Evolutionary conservation across 2,888 invertebrate genomes (phyloP).

Genomic region (Barypeithes pellucidus): DNA sequence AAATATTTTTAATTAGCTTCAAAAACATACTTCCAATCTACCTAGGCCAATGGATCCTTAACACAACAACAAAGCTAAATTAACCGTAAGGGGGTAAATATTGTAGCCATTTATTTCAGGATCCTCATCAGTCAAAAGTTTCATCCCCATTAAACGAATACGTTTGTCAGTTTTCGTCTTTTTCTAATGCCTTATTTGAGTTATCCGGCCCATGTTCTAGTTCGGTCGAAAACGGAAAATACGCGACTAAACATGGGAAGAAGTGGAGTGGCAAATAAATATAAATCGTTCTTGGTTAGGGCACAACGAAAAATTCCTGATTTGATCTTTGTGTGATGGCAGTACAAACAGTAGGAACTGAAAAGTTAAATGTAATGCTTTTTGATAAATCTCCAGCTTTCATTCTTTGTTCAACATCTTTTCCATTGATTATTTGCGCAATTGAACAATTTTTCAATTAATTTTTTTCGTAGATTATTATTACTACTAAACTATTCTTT

Average conservation of each 20-base stretch:
- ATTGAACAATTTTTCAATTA: no score
- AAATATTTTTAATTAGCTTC: no score
- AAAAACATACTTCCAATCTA: no score
- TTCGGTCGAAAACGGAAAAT: constrained; percentile 31
- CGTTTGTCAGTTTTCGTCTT: constrained; percentile 21
- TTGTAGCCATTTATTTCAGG: constrained; percentile 20
- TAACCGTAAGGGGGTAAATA: constrained; percentile 17
- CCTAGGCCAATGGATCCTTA: neutral
- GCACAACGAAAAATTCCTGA: constrained; percentile 33
- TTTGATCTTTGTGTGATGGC: constrained; percentile 28
- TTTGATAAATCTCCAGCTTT: constrained; percentile 11
- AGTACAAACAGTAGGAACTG: constrained; percentile 22
- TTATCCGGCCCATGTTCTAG: constrained; percentile 8
- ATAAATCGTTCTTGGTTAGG: constrained; percentile 33
- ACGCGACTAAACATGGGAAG: constrained; percentile 37
- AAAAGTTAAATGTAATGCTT: constrained; percentile 8
- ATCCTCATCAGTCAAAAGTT: constrained; percentile 22
- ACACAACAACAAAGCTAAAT: constrained; percentile 16
- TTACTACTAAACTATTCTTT: no score
- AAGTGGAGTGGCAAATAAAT: constrained; percentile 47
- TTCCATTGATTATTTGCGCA: no score
- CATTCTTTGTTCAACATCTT: constrained; percentile 19
- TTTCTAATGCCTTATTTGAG: constrained; percentile 5
- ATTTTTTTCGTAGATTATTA: no score
- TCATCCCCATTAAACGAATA: constrained; percentile 25